A percentile compares a stretch with the other conserved stretches of the same genome.
Evolutionary conservation across 2,888 invertebrate genomes (phyloP).

Genomic region (Petrolisthes manimaculis): DNA sequence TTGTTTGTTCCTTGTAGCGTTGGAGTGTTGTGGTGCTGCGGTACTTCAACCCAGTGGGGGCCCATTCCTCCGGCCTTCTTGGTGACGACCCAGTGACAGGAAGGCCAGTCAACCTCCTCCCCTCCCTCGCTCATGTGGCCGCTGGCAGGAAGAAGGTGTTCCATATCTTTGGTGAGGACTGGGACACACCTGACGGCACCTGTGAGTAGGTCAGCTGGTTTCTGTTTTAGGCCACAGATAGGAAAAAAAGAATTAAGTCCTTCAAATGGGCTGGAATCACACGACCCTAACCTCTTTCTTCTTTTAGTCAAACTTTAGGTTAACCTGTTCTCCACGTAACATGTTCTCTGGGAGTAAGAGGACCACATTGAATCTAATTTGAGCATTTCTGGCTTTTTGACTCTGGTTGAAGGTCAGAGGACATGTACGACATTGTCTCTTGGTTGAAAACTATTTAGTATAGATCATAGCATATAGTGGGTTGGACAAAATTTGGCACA

Average conservation of each 20-base stretch:
- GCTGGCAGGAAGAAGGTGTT: conserved; percentile 83
- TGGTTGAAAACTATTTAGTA: too few species aligned
- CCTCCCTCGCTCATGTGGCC: conserved; percentile 89
- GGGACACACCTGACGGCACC: conserved; percentile 89
- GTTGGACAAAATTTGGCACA: too few species aligned
- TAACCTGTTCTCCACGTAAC: too few species aligned
- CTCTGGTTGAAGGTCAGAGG: too few species aligned
- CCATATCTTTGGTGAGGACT: conserved; percentile 89
- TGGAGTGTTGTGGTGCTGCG: conserved; percentile 73
- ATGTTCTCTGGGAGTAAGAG: too few species aligned
- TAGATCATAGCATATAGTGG: too few species aligned
- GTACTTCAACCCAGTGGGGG: conserved; percentile 97
- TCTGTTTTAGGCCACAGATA: background rate
- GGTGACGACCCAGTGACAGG: conserved; percentile 93
- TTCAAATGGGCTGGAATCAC: too few species aligned
- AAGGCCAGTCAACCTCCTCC: conserved; percentile 95
- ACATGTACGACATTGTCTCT: too few species aligned
- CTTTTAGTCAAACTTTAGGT: too few species aligned
- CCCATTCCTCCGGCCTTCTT: conserved; percentile 92
- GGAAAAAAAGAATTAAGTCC: background rate
- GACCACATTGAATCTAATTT: too few species aligned
- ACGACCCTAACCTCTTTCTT: too few species aligned
- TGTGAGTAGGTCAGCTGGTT: conserved; percentile 71
- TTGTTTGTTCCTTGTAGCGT: conserved; percentile 12
- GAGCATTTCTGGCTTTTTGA: too few species aligned